Evolutionary conservation across 2,797 vertebrate genomes (phyloP).

Genomic region (Neomorphus geoffroyi): DNA sequence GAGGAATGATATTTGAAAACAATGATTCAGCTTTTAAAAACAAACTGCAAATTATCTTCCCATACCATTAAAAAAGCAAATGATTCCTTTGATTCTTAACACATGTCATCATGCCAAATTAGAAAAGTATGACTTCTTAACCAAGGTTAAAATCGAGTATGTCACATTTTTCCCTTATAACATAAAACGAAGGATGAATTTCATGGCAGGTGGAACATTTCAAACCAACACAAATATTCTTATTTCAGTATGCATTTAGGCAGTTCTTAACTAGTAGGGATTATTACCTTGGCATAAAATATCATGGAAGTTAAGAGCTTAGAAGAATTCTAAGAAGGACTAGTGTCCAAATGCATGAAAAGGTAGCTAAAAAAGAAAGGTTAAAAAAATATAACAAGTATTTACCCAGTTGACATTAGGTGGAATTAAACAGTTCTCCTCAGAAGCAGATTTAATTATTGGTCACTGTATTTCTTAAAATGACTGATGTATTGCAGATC

Average conservation of each 20-base stretch:
- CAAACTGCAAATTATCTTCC: slow-evolving; percentile 54
- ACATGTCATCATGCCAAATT: slow-evolving; percentile 41
- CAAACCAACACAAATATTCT: background rate
- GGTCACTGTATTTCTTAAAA: background rate
- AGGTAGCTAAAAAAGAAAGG: background rate
- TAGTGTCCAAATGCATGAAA: background rate
- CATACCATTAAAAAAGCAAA: slow-evolving; percentile 40
- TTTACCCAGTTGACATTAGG: background rate
- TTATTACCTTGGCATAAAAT: background rate
- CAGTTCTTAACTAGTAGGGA: background rate
- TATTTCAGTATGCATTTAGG: background rate
- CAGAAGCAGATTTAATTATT: background rate
- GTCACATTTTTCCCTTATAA: background rate
- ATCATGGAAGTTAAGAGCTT: background rate
- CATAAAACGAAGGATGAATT: background rate
- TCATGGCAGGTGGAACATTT: background rate
- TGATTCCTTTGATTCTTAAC: slow-evolving; percentile 54
- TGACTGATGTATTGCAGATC: background rate
- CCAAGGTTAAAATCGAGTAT: slow-evolving; percentile 7
- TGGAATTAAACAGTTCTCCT: background rate
- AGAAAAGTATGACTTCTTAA: slow-evolving; percentile 9
- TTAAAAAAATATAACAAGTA: background rate
- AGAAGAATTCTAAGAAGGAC: background rate
- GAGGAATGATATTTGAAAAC: slow-evolving; percentile 45
- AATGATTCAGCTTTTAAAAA: slow-evolving; percentile 54